Evolutionary conservation across 2,888 invertebrate genomes (phyloP), one percentile per base, ranked within the genome.

Genomic region (Pseudolycoriella hygida): DNA sequence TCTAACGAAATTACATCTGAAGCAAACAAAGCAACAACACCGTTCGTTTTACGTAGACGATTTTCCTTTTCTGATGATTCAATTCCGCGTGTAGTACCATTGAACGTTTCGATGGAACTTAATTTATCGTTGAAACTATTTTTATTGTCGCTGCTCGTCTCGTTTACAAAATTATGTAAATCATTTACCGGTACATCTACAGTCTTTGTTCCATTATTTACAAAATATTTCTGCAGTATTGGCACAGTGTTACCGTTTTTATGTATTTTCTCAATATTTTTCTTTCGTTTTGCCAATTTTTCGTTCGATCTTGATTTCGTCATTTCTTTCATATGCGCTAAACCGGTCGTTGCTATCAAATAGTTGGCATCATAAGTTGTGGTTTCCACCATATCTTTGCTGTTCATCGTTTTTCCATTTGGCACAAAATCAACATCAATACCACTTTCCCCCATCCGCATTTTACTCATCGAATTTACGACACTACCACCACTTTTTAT

Each of bases 41-140:
- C 25, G 8, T 25, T 25, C 25, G 8, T 25, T 6, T 6, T 37
- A 12, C 15, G n/a, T 4, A 6, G n/a, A 5, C n/a, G 37, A 12
- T 37, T 37, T 37, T 37, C 15, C 3, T 3, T 37, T 37, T 14
- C 3, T 12, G 11, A 37, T 12, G 3, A 12, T 37, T 37, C 15
- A 37, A 37, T 12, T 14, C 5, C 15, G n/a, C n/a, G 37, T 6
- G 8, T 37, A 25, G 4, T 25, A 25, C 25, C 25, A 25, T 25
- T 25, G 25, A 25, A 25, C 25, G 25, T 25, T 25, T 25, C 25
- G 8, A 25, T 56, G 55, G 49, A 60, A 60, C 50, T 60, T 58
- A 43, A 57, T 56, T 54, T 56, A 55, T 19, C 32, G 40, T 50
- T 57, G 58, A 48, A 56, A 51, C 48, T 54, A 62, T 44, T 57